Base-by-base conservation (phyloP, 2,113 vertebrate species). In the Capreolus pygargus region DNA sequence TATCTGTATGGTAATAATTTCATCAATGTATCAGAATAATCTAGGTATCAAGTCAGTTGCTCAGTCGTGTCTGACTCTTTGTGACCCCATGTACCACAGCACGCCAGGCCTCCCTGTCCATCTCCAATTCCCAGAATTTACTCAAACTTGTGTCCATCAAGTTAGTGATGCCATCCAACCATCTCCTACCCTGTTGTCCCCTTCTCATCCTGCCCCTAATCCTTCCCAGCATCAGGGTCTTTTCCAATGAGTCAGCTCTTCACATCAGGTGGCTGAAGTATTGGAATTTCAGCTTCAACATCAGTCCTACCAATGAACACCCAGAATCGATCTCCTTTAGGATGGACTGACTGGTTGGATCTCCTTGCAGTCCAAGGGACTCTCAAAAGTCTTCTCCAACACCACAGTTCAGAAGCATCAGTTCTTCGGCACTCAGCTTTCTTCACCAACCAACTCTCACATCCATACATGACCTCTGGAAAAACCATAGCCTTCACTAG, bases 1-100 rank as follows among this genome's bases (percentile, higher is more conserved):
- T 64, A 87, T 90, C 8, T 82, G 4, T 50, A 43, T 91, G 45
- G 23, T 28, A 93, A 76, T 93, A 64, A 28, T 87, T 82, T 82
- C 81, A 92, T 95, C 43, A 88, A 5, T 91, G 55, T n/a, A 93
- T 45, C 23, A 70, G 79, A 11, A 28, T 86, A 52, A 81, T 94
- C 57, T 91, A 94, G 57, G 52, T 82, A 43, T 57, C 55, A 23
- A 55, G 21, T 23, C 55, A 55, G 19, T 55, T 2, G 2, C 54
- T 55, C 54, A 55, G 54, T 55, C 7, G 19, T 23, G 55, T 55
- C 55, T 1, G 3, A 55, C 55, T 55, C 21, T 55, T 55, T 55
- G 55, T 3, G 21, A 23, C 7, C 55, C 55, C 55, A 23, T 23
- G 55, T 23, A 55, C 55, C 1, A 1, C 21, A 55, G 21, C 55